Conservation (phyloP, 1,140 invertebrate species). For the Bombus huntii region DNA sequence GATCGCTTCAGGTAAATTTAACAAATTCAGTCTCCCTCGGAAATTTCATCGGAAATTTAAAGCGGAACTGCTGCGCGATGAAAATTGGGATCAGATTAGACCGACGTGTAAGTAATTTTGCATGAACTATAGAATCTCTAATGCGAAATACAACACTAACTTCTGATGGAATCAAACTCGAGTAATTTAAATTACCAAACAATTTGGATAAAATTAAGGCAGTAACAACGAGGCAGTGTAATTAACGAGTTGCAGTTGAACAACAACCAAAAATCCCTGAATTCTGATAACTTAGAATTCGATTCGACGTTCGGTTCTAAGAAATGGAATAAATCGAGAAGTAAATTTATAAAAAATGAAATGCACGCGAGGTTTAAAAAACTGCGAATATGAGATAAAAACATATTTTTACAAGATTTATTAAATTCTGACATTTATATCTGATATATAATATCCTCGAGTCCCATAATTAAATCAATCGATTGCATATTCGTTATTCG, state of each 20-base stretch:
- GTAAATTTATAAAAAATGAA: no score
- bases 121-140: conserved; percentile 9
- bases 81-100: conserved; percentile 18
- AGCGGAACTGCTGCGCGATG: not conserved
- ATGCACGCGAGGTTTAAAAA: no score
- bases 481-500: no score
- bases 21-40: not conserved
- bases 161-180: conserved; percentile 14
- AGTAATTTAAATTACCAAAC: conserved; percentile 24
- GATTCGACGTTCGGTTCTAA: no score
- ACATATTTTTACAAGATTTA: no score
- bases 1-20: not conserved
- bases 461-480: no score
- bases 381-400: no score
- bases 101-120: conserved; percentile 3
- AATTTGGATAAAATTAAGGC: not conserved
- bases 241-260: not conserved
- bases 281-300: no score
- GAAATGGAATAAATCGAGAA: no score
- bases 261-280: not conserved
- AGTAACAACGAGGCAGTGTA: no score
- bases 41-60: not conserved
- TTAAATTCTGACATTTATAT: no score
- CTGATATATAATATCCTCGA: no score
- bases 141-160: not conserved